Conservation (phyloP, 2,888 invertebrate genomes). For the Lepidocyrtoides sp. region DNA sequence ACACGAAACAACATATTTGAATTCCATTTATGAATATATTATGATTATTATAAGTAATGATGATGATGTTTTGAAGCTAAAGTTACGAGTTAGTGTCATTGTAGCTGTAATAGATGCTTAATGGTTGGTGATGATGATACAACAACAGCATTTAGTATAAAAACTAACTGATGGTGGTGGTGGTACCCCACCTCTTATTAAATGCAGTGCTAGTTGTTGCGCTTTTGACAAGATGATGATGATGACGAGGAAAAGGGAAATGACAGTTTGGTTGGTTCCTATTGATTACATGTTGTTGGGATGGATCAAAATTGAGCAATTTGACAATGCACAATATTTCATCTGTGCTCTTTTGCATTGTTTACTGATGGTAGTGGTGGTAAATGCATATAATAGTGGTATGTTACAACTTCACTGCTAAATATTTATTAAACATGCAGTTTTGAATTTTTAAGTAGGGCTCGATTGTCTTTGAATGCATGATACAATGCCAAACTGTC, state of each 20-base stretch:
- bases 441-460: slow-evolving; percentile 59
- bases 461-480: slow-evolving; percentile 73
- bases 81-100: slow-evolving; percentile 11
- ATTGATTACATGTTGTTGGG: slow-evolving; percentile 53
- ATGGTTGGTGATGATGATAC: slow-evolving; percentile 37
- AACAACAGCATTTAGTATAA: neutral
- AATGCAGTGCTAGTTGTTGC: neutral
- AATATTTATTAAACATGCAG: slow-evolving; percentile 52
- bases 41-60: slow-evolving; percentile 48
- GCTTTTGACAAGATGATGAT: neutral
- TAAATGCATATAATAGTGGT: slow-evolving; percentile 33
- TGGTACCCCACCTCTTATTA: slow-evolving; percentile 70
- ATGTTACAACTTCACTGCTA: neutral
- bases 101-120: slow-evolving; percentile 32
- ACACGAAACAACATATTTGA: slow-evolving; percentile 36
- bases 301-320: slow-evolving; percentile 23
- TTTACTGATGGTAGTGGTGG: slow-evolving; percentile 41
- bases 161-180: too few relatives aligned
- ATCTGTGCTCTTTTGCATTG: neutral
- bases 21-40: slow-evolving; percentile 53
- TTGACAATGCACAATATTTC: slow-evolving; percentile 49
- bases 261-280: slow-evolving; percentile 68
- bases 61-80: slow-evolving; percentile 46
- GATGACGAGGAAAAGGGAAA: slow-evolving; percentile 70
- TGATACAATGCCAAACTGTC: slow-evolving; percentile 76